Conservation (phyloP, 2,797 vertebrate genomes). For the Amblyopsis hoosieri region DNA sequence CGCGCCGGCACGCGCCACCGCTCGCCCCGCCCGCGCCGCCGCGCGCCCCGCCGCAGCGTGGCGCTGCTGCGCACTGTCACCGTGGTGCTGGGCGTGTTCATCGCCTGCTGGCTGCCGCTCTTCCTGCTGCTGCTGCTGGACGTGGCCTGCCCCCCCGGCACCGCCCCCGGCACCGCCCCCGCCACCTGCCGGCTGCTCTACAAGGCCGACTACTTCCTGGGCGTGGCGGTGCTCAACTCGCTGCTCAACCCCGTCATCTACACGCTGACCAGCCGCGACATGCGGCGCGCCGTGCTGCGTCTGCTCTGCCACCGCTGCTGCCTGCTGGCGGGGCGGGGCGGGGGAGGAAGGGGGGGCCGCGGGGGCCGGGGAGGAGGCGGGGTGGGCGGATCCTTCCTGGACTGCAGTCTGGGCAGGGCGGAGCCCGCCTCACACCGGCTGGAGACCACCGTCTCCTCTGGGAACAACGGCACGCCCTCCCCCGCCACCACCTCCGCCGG, state of each 20-base stretch:
- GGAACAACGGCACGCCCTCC: constrained; percentile 59
- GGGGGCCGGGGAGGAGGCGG: too few relatives aligned
- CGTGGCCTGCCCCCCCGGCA: constrained; percentile 75
- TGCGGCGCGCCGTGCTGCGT: constrained; percentile 83
- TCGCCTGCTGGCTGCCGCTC: constrained; percentile 89
- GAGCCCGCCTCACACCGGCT: constrained; percentile 78
- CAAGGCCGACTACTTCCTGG: constrained; percentile 88
- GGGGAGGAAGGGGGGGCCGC: constrained; percentile 78
- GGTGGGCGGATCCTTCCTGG: constrained; percentile 60
- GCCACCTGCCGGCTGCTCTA: constrained; percentile 75
- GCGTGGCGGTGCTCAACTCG: constrained; percentile 89
- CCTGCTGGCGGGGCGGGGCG: constrained; percentile 72
- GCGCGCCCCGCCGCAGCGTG: constrained; percentile 79
- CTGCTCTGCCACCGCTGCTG: constrained; percentile 78
- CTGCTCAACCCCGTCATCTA: constrained; percentile 92
- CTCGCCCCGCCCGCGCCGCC: constrained; percentile 60
- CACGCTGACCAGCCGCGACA: constrained; percentile 87
- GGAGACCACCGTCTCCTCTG: constrained; percentile 81
- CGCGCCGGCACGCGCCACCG: constrained; percentile 77
- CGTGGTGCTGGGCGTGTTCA: constrained; percentile 87
- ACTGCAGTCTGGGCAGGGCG: constrained; percentile 84
- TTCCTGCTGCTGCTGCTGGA: constrained; percentile 88
- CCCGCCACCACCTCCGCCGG: too few relatives aligned
- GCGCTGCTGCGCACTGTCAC: constrained; percentile 89
- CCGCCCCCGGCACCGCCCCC: too few relatives aligned